phyloP scores from a whole-genome alignment of 2,113 vertebrate genomes.

The Kryptolebias marmoratus region DNA sequence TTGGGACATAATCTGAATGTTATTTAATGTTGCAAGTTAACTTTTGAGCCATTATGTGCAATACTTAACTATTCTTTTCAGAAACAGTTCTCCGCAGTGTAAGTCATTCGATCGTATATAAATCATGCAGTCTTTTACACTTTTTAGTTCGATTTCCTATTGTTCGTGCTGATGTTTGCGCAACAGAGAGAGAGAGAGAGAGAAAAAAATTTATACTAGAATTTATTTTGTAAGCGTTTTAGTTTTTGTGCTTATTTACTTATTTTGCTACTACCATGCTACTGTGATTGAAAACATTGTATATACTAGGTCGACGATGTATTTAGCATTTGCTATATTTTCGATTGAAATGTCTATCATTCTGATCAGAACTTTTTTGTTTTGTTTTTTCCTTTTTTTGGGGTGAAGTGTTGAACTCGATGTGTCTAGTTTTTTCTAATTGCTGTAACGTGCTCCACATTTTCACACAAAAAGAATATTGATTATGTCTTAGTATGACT shows the following conservation, averaged over 20 bases:
- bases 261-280: conserved; percentile 99
- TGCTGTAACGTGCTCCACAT: conserved; percentile 96
- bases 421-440: conserved; percentile 99
- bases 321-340: conserved; percentile 99
- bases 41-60: conserved; percentile 99
- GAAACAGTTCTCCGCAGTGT: conserved; percentile 93
- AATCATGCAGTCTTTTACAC: conserved; percentile 95
- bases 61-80: conserved; percentile 96
- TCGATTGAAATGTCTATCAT: conserved; percentile 99
- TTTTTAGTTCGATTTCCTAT: conserved; percentile 84
- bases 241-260: conserved; percentile 98
- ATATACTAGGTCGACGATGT: conserved; percentile 99
- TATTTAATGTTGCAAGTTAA: conserved; percentile 99
- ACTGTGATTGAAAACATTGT: conserved; percentile 99
- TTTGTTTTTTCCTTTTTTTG: conserved; percentile 97
- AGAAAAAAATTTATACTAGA: conserved; percentile 96
- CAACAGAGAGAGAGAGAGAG: conserved; percentile 89
- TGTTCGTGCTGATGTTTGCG: conserved; percentile 98
- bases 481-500: conserved; percentile 97
- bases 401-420: conserved; percentile 96
- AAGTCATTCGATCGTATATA: conserved; percentile 93
- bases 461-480: conserved; percentile 97
- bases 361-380: conserved; percentile 98
- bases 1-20: conserved; percentile 99
- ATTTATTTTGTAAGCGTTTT: conserved; percentile 99